Evolutionary conservation across 2,888 invertebrate species (phyloP).

Genomic region (Erebia epiphron): DNA sequence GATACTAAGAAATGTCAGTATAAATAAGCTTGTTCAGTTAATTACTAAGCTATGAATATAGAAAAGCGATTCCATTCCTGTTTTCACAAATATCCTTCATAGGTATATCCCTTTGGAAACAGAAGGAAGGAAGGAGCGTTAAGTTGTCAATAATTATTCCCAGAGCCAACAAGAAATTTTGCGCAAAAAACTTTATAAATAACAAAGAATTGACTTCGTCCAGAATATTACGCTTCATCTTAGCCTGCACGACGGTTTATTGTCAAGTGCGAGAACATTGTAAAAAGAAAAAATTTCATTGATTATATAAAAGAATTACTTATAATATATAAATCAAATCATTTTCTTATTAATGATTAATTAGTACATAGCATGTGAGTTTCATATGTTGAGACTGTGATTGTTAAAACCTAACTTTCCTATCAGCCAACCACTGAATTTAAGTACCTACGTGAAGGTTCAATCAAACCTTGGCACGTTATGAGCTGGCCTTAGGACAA

Average conservation of each 20-base stretch:
- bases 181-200: not conserved
- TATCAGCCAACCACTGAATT: slow-evolving; percentile 29
- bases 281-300: not conserved
- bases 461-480: slow-evolving; percentile 25
- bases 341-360: slow-evolving; percentile 30
- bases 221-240: not conserved
- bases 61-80: too few relatives aligned
- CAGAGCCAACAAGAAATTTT: not conserved
- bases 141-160: not conserved
- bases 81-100: not conserved
- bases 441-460: slow-evolving; percentile 14
- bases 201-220: not conserved
- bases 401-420: slow-evolving; percentile 22
- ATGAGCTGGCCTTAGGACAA: slow-evolving; percentile 10
- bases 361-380: slow-evolving; percentile 34
- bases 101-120: not conserved
- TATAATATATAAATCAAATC: slow-evolving; percentile 7
- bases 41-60: too few relatives aligned
- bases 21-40: too few relatives aligned
- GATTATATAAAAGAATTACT: not conserved
- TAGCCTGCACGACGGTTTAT: not conserved
- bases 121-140: not conserved
- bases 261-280: not conserved
- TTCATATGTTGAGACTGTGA: slow-evolving; percentile 30
- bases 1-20: not conserved